Evolutionary conservation across 2,113 vertebrate genomes (phyloP), one percentile per base, ranked within the genome.

Genomic region (Oncorhynchus nerka): DNA sequence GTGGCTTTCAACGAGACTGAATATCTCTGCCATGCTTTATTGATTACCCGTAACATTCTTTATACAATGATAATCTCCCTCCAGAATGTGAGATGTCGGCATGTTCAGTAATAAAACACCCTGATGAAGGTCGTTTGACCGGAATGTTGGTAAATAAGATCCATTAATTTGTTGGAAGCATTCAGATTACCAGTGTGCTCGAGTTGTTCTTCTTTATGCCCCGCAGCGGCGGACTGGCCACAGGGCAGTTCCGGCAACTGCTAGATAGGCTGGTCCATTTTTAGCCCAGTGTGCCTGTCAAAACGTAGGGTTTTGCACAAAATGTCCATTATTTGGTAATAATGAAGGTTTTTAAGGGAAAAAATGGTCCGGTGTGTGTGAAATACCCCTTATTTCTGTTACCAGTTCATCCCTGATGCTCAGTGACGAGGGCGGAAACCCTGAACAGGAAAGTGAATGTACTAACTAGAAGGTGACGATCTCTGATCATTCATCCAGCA

Each of bases 401-500:
- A 64, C 20, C 61, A 9, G 20, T 26, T 22, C 8, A 11, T n/a
- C 3, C 12, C n/a, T 64, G 16, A n/a, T 45, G 67, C 16, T 57
- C 13, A 74, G 30, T 75, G 79, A 84, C 78, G 76, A 81, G 82
- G 81, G 69, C 68, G 74, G 74, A 74, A 70, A 71, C 80, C 79
- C 51, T 0, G 20, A 73, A 79, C 80, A 73, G 34, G 55, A 75
- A 76, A 70, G 68, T 72, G 11, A 81, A 73, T 81, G 77, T 78
- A 73, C 80, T 81, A 89, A 85, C 70, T 73, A 78, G 75, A 72
- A 75, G 76, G 75, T 65, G 68, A 76, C 68, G 71, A 82, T 81
- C 76, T 57, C 76, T 45, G 70, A 78, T 73, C 77, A 86, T 83
- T 84, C 83, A 88, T 82, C 75, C 73, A 78, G 70, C 77, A 69